phyloP scores from a whole-genome alignment of 2,797 vertebrate species.

The Propithecus perrieri region DNA sequence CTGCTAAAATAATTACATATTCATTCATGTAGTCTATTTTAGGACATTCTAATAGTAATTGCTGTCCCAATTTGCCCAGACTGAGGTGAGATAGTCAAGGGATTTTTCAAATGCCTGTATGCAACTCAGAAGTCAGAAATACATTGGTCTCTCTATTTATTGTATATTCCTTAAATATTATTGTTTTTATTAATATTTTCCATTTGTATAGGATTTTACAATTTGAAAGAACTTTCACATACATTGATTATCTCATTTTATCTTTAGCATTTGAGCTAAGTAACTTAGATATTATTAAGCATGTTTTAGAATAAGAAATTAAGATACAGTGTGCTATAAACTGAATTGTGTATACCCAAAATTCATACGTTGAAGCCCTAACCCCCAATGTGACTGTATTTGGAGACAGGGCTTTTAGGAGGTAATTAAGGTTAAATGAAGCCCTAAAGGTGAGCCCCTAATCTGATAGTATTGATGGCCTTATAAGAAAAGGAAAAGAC shows the following conservation, averaged over 20 bases:
- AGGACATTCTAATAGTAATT: not conserved
- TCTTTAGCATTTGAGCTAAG: not conserved
- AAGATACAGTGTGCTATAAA: not conserved
- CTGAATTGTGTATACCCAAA: not conserved
- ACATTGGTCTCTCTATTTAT: not conserved
- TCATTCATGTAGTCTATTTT: slow-evolving; percentile 16
- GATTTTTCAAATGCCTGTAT: not conserved
- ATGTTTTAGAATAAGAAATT: slow-evolving; percentile 26
- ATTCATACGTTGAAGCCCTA: not conserved
- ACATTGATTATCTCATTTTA: not conserved
- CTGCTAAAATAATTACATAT: slow-evolving; percentile 12
- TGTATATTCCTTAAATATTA: not conserved
- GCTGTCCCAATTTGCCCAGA: not conserved
- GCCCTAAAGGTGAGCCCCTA: not conserved
- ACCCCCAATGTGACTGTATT: not conserved
- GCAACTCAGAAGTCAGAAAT: slow-evolving; percentile 18
- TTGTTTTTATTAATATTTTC: not conserved
- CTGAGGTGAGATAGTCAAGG: not conserved
- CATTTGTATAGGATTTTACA: not conserved
- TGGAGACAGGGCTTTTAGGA: not conserved
- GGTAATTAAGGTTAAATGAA: not conserved
- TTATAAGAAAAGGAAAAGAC: not conserved
- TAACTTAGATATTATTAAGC: not conserved
- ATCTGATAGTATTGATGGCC: not conserved
- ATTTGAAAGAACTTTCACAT: not conserved